phyloP scores from a whole-genome alignment of 2,113 vertebrate species.

The Archocentrus centrarchus region DNA sequence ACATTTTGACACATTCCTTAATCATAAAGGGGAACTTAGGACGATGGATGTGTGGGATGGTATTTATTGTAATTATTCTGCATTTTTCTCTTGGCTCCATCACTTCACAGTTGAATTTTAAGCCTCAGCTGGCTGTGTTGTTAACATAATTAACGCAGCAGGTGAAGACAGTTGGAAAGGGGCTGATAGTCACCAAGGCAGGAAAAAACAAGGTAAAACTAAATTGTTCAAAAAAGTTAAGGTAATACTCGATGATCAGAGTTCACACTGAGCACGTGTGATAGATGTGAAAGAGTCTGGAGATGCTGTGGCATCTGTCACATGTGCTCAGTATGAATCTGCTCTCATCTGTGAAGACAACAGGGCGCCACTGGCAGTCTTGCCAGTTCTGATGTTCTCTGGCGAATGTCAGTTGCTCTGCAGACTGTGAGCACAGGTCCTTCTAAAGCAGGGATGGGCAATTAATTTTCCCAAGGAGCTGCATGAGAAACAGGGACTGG shows the following conservation, averaged over 20 bases:
- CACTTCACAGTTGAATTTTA: neutral
- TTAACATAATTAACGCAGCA: neutral
- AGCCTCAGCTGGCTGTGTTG: rapidly evolving
- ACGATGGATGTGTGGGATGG: neutral
- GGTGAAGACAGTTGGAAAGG: neutral
- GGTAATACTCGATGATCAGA: neutral
- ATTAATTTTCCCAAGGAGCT: neutral
- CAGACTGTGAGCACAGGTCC: neutral
- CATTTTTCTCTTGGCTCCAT: rapidly evolving
- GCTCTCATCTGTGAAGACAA: neutral
- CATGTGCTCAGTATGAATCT: neutral
- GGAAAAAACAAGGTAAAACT: neutral
- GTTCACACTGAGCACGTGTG: neutral
- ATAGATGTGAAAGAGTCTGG: too few relatives aligned
- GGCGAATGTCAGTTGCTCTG: neutral
- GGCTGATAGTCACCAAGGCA: too few relatives aligned
- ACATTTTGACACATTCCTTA: neutral
- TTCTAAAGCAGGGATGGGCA: neutral
- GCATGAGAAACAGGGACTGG: neutral
- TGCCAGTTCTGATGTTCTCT: neutral
- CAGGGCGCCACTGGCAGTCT: neutral
- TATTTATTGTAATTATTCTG: neutral
- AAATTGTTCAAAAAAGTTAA: neutral
- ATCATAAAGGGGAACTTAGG: neutral
- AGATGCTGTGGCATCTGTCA: neutral